These are phyloP conservation scores for Drosophila melanica DNA, from an alignment of 1,140 invertebrate species.

Conservation along the genomic window DNA sequence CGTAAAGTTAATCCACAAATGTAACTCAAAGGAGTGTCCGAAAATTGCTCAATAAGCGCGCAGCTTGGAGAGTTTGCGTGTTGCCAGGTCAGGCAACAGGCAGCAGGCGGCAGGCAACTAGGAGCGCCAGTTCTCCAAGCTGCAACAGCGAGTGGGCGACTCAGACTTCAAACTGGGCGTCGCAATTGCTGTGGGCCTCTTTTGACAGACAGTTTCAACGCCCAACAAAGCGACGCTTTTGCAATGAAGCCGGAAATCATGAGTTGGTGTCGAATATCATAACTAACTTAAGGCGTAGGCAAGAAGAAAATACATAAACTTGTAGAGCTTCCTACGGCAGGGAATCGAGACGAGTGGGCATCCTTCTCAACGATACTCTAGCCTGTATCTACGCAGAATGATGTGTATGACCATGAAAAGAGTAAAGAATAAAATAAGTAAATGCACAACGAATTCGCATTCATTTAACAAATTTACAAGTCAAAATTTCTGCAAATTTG, in stretches of 20 bases:
- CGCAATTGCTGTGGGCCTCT: not conserved
- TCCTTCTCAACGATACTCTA: not conserved
- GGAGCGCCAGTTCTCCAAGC: slow-evolving; percentile 54
- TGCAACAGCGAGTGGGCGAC: slow-evolving; percentile 49
- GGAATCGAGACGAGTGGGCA: slow-evolving; percentile 5
- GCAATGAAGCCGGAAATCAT: slow-evolving; percentile 11
- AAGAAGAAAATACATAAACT: slow-evolving; percentile 1
- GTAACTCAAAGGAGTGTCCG: slow-evolving; percentile 7
- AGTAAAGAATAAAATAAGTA: too few species aligned
- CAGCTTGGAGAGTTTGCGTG: slow-evolving; percentile 41
- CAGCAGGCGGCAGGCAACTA: slow-evolving; percentile 29
- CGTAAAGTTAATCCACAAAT: slow-evolving; percentile 20
- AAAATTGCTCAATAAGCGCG: slow-evolving; percentile 72
- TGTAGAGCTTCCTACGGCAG: slow-evolving; percentile 6
- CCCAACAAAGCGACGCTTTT: not conserved
- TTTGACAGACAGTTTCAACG: not conserved
- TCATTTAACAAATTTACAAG: too few species aligned
- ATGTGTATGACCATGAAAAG: too few species aligned
- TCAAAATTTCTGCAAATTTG: too few species aligned
- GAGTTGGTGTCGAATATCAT: slow-evolving; percentile 1
- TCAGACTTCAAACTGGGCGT: slow-evolving; percentile 32
- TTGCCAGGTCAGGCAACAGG: slow-evolving; percentile 37
- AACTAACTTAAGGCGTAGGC: slow-evolving; percentile 2
- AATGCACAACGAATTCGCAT: too few species aligned
- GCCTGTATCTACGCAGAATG: too few species aligned